A percentile compares a stretch with the other conserved stretches of the same genome.
Evolutionary conservation across 2,888 invertebrate genomes (phyloP).

Genomic region (Monoplex corrugatus): DNA sequence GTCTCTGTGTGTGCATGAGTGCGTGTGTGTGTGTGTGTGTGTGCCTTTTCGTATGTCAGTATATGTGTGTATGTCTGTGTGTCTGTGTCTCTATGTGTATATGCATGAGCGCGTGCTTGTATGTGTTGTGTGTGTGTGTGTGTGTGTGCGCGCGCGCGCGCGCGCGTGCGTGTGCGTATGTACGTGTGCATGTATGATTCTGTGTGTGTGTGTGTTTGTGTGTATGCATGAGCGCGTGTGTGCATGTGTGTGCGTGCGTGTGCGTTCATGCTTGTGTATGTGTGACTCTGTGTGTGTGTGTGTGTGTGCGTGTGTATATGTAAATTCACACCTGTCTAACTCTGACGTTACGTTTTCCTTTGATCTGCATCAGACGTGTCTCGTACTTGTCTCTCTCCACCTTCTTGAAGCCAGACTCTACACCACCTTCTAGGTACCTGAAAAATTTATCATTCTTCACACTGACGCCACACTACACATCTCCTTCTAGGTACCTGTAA

Average conservation of each 20-base stretch:
- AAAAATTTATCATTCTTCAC: no score
- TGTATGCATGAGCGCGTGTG: neutral
- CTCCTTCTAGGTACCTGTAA: no score
- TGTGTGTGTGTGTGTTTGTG: no score
- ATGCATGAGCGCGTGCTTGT: neutral
- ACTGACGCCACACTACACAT: no score
- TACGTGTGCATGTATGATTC: no score
- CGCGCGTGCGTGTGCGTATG: no score
- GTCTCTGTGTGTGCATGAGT: neutral
- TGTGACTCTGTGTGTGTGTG: no score
- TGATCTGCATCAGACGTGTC: conserved; percentile 73
- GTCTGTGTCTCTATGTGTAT: neutral
- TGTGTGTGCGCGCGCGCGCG: no score
- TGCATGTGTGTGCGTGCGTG: neutral
- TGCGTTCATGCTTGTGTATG: neutral
- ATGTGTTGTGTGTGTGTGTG: no score
- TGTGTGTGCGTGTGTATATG: no score
- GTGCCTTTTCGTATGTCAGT: neutral
- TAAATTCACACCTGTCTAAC: conserved; percentile 67
- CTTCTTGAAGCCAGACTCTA: conserved; percentile 72
- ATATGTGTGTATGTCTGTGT: neutral
- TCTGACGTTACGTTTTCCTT: conserved; percentile 73
- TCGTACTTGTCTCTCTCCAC: conserved; percentile 67
- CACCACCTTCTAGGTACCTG: conserved; percentile 75
- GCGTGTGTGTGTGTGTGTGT: neutral